These are phyloP conservation scores for Caenorhabditis sp. DNA, from an alignment of 2,888 invertebrate species.

Conservation along the genomic window DNA sequence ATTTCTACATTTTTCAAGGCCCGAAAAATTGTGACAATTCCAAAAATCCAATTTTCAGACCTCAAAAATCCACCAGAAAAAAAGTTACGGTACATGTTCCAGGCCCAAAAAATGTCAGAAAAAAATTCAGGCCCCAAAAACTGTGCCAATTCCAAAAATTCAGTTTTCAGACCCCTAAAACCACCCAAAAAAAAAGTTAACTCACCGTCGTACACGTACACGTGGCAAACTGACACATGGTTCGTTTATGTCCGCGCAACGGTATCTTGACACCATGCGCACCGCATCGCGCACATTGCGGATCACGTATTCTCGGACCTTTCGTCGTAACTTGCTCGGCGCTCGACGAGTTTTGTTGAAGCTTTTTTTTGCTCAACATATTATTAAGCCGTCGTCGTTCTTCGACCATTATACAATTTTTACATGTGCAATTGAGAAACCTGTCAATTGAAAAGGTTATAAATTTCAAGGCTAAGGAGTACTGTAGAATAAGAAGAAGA, in stretches of 20 bases:
- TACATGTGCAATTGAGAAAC: slow-evolving; percentile 59
- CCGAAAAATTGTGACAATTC: too few species aligned
- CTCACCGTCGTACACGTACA: slow-evolving; percentile 63
- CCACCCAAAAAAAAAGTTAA: background rate
- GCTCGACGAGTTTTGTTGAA: background rate
- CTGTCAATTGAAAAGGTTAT: slow-evolving; percentile 41
- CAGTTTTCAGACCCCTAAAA: too few species aligned
- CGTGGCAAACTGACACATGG: slow-evolving; percentile 54
- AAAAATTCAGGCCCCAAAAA: too few species aligned
- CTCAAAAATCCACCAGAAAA: too few species aligned
- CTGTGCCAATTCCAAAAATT: too few species aligned
- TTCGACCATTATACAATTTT: slow-evolving; percentile 67
- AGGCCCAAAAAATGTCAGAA: too few species aligned
- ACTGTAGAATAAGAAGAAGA: background rate
- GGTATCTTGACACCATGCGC: slow-evolving; percentile 64
- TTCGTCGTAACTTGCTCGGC: background rate
- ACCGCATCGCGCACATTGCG: slow-evolving; percentile 68
- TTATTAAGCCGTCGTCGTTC: slow-evolving; percentile 66
- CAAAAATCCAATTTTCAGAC: too few species aligned
- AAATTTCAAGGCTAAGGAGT: background rate
- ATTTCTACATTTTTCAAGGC: too few species aligned
- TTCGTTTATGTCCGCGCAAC: slow-evolving; percentile 67
- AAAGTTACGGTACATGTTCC: too few species aligned
- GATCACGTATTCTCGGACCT: slow-evolving; percentile 52
- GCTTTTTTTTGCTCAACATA: slow-evolving; percentile 50